Conservation (phyloP, 2,888 invertebrate genomes). For the Latrodectus hesperus region DNA sequence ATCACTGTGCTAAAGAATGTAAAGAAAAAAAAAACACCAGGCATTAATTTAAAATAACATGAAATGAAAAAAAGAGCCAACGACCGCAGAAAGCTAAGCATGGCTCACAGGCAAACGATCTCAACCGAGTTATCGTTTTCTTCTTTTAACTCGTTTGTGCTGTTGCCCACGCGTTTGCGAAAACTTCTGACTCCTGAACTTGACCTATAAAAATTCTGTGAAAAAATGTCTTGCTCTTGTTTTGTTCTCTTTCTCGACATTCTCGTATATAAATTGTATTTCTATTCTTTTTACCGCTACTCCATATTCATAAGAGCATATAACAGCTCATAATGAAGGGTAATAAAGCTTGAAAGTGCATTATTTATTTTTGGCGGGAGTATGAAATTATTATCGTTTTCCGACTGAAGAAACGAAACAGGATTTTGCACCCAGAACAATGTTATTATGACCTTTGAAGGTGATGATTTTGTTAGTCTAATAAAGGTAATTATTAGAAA, state of each 20-base stretch:
- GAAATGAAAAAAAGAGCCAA: slow-evolving; percentile 38
- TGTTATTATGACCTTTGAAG: neutral
- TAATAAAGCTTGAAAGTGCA: no score
- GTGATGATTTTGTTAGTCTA: neutral
- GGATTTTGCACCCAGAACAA: neutral
- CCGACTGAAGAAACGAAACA: neutral
- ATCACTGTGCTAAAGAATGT: slow-evolving; percentile 29
- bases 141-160: slow-evolving; percentile 25
- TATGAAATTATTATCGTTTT: slow-evolving; percentile 1
- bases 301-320: slow-evolving; percentile 12
- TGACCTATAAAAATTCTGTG: slow-evolving; percentile 38
- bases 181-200: slow-evolving; percentile 58
- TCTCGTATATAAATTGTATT: slow-evolving; percentile 4
- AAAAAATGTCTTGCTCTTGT: slow-evolving; percentile 15
- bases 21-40: slow-evolving; percentile 23
- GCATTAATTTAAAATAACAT: slow-evolving; percentile 52
- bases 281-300: slow-evolving; percentile 1
- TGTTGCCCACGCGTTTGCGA: slow-evolving; percentile 45
- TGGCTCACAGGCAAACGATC: slow-evolving; percentile 30
- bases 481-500: neutral
- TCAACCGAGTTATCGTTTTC: slow-evolving; percentile 7
- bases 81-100: slow-evolving; percentile 49
- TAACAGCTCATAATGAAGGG: no score
- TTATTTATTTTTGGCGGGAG: neutral
- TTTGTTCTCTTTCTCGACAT: slow-evolving; percentile 3